Conservation (phyloP, 1,140 invertebrate genomes). For the Hyles euphorbiae region DNA sequence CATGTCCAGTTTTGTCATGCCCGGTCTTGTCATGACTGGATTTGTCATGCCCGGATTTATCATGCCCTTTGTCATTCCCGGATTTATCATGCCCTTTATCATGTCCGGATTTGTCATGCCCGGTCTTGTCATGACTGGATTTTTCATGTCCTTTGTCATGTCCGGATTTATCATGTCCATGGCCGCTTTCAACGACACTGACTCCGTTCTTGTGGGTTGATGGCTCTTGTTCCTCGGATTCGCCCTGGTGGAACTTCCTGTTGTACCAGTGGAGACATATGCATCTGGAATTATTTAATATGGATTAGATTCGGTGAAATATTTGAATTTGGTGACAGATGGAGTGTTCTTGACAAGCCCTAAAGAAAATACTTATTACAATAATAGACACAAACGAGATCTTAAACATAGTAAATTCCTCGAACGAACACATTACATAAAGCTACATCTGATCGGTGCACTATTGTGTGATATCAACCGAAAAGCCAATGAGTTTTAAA, state of each 20-base stretch:
- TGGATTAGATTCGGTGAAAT: neutral
- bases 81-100: slow-evolving; percentile 18
- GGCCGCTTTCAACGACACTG: slow-evolving; percentile 46
- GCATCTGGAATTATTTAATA: slow-evolving; percentile 41
- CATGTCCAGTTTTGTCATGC: too few species aligned
- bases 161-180: slow-evolving; percentile 20
- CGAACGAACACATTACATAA: neutral
- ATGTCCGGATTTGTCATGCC: slow-evolving; percentile 13
- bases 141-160: slow-evolving; percentile 27
- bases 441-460: too few species aligned
- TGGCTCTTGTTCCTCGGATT: slow-evolving; percentile 32
- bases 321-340: neutral
- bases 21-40: too few species aligned
- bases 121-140: slow-evolving; percentile 11
- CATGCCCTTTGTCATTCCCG: slow-evolving; percentile 13
- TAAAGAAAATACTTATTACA: neutral
- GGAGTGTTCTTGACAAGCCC: neutral
- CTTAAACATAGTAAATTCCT: neutral
- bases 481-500: too few species aligned
- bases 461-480: too few species aligned
- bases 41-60: slow-evolving; percentile 14
- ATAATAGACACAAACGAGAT: too few species aligned
- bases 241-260: slow-evolving; percentile 45
- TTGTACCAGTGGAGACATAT: slow-evolving; percentile 61
- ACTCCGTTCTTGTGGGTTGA: slow-evolving; percentile 45